Percentiles rank a stretch among this genome's conserved stretches.
phyloP scores from a whole-genome alignment of 2,797 vertebrate genomes.

The Apogon hyalosoma region DNA sequence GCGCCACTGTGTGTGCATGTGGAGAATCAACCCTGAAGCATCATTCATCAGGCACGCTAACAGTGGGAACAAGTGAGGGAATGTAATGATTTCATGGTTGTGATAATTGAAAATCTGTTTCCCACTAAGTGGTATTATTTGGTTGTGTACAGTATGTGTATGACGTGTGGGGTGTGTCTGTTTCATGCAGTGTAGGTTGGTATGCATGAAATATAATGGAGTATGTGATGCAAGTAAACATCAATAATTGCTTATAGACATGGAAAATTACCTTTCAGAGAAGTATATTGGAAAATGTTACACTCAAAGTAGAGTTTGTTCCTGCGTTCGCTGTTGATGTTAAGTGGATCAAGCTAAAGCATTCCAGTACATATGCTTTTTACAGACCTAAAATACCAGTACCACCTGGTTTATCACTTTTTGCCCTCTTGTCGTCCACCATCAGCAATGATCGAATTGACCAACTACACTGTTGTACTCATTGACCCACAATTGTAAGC shows the following conservation, averaged over 20 bases:
- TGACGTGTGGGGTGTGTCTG: not conserved
- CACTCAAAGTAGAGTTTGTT: not conserved
- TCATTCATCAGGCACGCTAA: constrained; percentile 8
- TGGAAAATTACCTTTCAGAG: not conserved
- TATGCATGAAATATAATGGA: not conserved
- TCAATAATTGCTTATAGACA: not conserved
- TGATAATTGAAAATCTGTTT: constrained; percentile 12
- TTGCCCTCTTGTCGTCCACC: not conserved
- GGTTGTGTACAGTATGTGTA: constrained; percentile 13
- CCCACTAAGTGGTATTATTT: constrained; percentile 26
- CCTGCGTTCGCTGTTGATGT: constrained; percentile 5
- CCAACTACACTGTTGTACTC: constrained; percentile 3
- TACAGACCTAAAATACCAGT: not conserved
- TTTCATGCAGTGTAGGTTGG: not conserved
- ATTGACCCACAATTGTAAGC: constrained; percentile 17
- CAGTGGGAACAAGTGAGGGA: constrained; percentile 10
- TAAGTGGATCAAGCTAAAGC: not conserved
- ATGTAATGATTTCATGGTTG: constrained; percentile 31
- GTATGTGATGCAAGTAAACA: not conserved
- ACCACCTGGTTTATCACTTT: constrained; percentile 20
- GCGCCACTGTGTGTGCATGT: not conserved
- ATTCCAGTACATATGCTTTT: not conserved
- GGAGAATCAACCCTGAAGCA: constrained; percentile 9
- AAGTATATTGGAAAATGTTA: constrained; percentile 1
- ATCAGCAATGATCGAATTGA: constrained; percentile 8